Evolutionary conservation across 2,797 vertebrate species (phyloP), one percentile per base, ranked within the genome.

Genomic region (Lacerta bilineata): DNA sequence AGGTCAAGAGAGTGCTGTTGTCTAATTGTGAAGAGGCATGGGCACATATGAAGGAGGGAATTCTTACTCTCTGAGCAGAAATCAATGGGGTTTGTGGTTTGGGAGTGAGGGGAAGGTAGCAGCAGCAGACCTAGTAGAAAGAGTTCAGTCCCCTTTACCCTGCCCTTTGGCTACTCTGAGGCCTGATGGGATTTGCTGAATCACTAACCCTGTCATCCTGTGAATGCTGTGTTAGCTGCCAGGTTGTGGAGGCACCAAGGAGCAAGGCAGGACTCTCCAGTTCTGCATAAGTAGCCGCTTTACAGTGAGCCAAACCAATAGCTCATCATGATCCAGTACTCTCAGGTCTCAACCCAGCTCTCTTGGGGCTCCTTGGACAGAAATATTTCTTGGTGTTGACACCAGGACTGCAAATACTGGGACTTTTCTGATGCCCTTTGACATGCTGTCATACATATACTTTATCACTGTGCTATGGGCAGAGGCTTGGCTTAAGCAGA

Each of bases 221-320:
- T 80, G 78, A 85, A 81, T 25, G 39, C 50, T 64, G 68, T 27
- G 50, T 75, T 64, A 25, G 41, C 83, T 89, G 83, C 88, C 83
- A 81, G 17, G 88, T 29, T 81, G 41, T 75, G 69, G 41, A 81
- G 41, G 79, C 46, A n/a, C 27, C 27, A 61, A 55, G 50, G 50
- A 55, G 1, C 50, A 55, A 55, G 78, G 86, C 79, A 82, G 79
- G 69, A 72, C 55, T 85, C 74, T 17, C 17, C 23, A 27, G 36
- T 78, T 71, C 46, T 61, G 61, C 78, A 66, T 81, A 66, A 75
- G 83, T 66, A 68, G 55, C n/a, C 10, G 10, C 78, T 8, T 55
- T 81, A 36, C 2, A 46, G 41, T 0, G 7, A 76, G 88, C 41
- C 71, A 75, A 89, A 55, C 69, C 64, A 17, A 84, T 78, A 15